A percentile compares a stretch with the other conserved stretches of the same genome.
Evolutionary conservation across 37 sponge, comb jelly and placozoan genomes (phyloP).

Genomic region (Halisarca cf. caerulea): DNA sequence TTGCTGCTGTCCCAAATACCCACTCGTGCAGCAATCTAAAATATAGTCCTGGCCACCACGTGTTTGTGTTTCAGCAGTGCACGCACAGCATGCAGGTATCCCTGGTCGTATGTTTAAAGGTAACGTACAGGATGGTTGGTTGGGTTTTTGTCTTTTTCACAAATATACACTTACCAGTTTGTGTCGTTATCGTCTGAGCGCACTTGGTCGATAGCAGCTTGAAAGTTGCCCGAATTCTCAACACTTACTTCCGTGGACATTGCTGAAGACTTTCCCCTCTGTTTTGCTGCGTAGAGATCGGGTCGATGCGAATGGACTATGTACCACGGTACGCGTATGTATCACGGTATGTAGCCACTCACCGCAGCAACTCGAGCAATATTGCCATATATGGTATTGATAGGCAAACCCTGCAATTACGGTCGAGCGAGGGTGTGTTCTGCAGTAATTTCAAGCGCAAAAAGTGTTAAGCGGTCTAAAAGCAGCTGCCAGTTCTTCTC

Average conservation of each 20-base stretch:
- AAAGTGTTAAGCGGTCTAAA: not conserved
- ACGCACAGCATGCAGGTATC: not conserved
- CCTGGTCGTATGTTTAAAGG: not conserved
- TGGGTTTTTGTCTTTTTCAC: too few species aligned
- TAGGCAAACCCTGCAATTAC: not conserved
- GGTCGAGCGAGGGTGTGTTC: not conserved
- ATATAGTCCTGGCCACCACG: too few species aligned
- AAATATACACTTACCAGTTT: slow-evolving; percentile 75
- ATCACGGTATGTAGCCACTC: not conserved
- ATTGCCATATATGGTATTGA: not conserved
- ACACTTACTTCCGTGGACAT: slow-evolving; percentile 77
- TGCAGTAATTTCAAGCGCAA: not conserved
- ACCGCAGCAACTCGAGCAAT: not conserved
- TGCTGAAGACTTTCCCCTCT: not conserved
- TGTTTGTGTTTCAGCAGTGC: too few species aligned
- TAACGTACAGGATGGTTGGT: not conserved
- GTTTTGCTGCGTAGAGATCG: too few species aligned
- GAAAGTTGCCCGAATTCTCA: slow-evolving; percentile 40
- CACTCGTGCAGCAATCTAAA: too few species aligned
- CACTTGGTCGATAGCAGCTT: slow-evolving; percentile 61
- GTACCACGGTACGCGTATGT: too few species aligned
- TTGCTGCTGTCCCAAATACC: too few species aligned
- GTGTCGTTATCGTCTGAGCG: slow-evolving; percentile 60
- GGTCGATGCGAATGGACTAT: too few species aligned
- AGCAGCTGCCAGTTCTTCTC: not conserved